These are phyloP conservation scores for Papilio demoleus DNA, from an alignment of 2,888 invertebrate genomes.

Conservation along the genomic window DNA sequence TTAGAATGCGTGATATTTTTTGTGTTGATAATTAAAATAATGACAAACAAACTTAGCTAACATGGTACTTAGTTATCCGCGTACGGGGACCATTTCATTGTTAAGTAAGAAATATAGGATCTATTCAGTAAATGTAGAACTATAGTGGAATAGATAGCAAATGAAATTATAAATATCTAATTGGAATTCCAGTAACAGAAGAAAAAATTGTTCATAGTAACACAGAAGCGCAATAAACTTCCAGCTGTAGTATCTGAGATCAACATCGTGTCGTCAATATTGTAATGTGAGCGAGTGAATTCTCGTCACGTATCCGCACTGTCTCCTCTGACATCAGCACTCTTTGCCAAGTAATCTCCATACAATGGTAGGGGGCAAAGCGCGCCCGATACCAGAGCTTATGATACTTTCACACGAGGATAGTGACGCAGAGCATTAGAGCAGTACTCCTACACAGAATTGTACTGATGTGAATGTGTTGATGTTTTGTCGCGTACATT, in stretches of 20 bases:
- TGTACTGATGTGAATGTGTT: constrained; percentile 2
- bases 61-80: no score
- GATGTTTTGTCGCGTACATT: no score
- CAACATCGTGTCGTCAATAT: constrained; percentile 1
- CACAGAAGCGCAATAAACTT: neutral
- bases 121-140: no score
- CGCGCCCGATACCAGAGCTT: constrained; percentile 50
- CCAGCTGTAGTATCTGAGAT: neutral
- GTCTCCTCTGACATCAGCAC: constrained; percentile 46
- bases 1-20: neutral
- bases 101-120: no score
- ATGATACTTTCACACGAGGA: constrained; percentile 24
- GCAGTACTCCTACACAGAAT: neutral
- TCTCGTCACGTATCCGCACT: constrained; percentile 32
- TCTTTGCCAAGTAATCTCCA: constrained; percentile 59
- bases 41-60: no score
- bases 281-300: constrained; percentile 11
- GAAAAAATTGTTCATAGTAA: neutral
- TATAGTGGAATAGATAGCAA: no score
- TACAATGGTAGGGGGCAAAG: constrained; percentile 60
- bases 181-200: no score
- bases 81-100: no score
- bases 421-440: neutral
- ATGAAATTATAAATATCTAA: no score
- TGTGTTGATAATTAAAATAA: no score